Conservation (phyloP, 2,797 vertebrate genomes). For the Notoglanidium macrostoma region DNA sequence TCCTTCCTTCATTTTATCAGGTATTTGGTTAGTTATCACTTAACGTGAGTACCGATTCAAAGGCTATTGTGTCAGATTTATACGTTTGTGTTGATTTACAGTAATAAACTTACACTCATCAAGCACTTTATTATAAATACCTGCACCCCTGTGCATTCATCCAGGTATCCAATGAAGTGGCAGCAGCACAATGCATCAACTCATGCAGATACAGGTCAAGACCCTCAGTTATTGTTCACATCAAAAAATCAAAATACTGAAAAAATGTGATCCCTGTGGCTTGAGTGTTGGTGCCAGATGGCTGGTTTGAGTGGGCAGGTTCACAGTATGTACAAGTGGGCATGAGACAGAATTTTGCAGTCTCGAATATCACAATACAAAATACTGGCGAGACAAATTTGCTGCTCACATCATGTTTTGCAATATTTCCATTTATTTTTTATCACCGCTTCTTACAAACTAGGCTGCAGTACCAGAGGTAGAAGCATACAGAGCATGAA, state of each 20-base stretch:
- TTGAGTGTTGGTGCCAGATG: slow-evolving; percentile 1
- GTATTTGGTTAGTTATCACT: background rate
- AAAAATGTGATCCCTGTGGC: slow-evolving; percentile 3
- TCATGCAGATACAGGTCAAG: too few relatives aligned
- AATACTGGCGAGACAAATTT: background rate
- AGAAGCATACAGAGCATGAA: background rate
- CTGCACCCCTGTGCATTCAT: background rate
- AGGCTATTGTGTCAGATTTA: background rate
- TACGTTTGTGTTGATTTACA: background rate
- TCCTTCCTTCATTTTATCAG: background rate
- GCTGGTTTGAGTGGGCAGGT: slow-evolving; percentile 29
- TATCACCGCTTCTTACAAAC: background rate
- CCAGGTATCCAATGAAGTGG: background rate
- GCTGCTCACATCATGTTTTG: background rate
- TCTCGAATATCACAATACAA: background rate
- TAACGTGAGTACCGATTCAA: background rate
- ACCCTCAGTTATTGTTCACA: background rate
- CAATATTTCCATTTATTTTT: background rate
- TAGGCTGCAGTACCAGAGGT: background rate
- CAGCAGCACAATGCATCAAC: background rate
- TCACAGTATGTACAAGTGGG: slow-evolving; percentile 6
- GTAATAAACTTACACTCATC: background rate
- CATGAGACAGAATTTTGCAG: background rate
- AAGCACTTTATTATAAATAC: background rate
- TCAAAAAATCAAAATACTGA: background rate